Conservation (phyloP, 2,113 vertebrate genomes). For the Chamaea fasciata region DNA sequence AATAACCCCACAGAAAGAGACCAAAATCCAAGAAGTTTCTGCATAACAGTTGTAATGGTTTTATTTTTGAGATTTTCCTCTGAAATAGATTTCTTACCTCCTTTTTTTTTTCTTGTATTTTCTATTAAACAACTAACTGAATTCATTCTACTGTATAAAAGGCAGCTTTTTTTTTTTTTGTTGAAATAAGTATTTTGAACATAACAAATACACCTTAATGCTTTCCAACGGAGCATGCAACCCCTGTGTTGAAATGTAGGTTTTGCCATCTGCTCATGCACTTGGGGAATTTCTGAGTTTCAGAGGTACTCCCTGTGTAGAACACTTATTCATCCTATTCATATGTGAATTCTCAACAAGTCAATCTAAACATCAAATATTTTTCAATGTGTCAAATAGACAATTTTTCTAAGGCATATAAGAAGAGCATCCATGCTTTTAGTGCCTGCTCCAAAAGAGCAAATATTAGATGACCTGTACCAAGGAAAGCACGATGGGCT, state of each 20-base stretch:
- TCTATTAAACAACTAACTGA: neutral
- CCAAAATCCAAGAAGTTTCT: neutral
- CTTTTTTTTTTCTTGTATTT: neutral
- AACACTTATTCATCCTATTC: neutral
- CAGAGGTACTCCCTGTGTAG: neutral
- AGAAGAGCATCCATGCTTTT: neutral
- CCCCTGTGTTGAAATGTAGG: neutral
- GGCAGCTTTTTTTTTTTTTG: neutral
- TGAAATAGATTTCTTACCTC: neutral
- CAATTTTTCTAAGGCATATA: neutral
- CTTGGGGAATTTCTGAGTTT: neutral
- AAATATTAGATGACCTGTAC: neutral
- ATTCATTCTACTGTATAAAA: neutral
- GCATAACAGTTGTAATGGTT: accelerated
- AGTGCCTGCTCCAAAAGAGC: neutral
- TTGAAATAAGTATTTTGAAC: neutral
- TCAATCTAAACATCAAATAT: neutral
- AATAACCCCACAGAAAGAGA: neutral
- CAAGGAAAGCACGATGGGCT: neutral
- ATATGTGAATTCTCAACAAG: neutral
- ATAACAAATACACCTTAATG: neutral
- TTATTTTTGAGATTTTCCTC: neutral
- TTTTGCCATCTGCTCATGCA: neutral
- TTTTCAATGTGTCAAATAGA: neutral
- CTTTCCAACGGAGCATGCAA: neutral